Evolutionary conservation across 2,888 invertebrate genomes (phyloP), one percentile per base, ranked within the genome.

Genomic region (Chrysodeixis includens): DNA sequence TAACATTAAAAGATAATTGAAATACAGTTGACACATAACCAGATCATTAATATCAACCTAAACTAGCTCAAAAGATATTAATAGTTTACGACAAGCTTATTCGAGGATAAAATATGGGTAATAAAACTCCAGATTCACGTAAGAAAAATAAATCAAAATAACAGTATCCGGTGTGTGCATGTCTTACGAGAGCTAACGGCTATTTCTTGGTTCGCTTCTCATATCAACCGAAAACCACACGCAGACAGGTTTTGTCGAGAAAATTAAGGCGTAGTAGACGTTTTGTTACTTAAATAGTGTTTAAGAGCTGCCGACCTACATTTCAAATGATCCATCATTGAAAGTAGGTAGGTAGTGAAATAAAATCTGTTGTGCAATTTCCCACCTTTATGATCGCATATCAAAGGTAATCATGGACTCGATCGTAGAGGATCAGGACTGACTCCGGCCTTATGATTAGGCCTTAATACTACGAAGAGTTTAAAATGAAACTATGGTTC

Each of bases 131-230:
- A 54, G 54, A 40, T 60, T 71, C 10, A 7, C 76, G 46, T 56
- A 52, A 61, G 60, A 67, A 61, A 78, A 75, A 68, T 65, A 62
- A 62, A 78, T 55, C 49, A 70, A 54, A 67, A 69, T 71, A 75
- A 63, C 65, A 59, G 75, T 60, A 65, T 63, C 53, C 65, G 62
- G 71, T 62, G 53, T 26, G 26, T 46, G 20, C 61, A 51, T 56
- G 44, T 55, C 66, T 60, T 77, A 69, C 51, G 46, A 54, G 65
- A 68, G 60, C 57, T 74, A 78, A 74, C 60, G 66, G 66, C 59
- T 49, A 61, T 76, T 63, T 57, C 49, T 63, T 59, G 52, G 18
- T 53, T 63, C 44, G 52, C 52, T 14, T 64, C 71, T 59, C 59
- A 66, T 60, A 62, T 44, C 58, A 56, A 64, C 51, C 16, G 46